phyloP scores from a whole-genome alignment of 1,140 invertebrate species.

The Paralvinella palmiformis region DNA sequence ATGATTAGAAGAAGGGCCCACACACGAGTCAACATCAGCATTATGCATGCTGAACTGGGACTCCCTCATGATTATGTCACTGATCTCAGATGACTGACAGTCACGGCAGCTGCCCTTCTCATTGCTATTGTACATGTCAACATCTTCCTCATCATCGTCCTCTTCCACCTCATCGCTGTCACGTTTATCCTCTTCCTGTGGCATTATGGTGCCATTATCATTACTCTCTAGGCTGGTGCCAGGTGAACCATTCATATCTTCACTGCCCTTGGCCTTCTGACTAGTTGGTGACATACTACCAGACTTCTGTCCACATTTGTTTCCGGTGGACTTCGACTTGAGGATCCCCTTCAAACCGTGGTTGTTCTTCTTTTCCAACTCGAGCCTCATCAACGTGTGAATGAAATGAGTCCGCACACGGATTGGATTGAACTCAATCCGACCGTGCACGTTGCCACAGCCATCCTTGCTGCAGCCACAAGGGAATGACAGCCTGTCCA shows the following conservation, averaged over 20 bases:
- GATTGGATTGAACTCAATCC: slow-evolving; percentile 93
- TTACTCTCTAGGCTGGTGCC: background rate
- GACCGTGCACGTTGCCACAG: slow-evolving; percentile 84
- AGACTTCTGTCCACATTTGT: background rate
- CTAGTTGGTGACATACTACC: no score
- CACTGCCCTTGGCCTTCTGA: slow-evolving; percentile 6
- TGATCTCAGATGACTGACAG: slow-evolving; percentile 46
- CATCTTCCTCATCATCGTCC: slow-evolving; percentile 21
- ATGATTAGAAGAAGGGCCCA: background rate
- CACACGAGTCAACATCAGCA: slow-evolving; percentile 1
- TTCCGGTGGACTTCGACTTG: slow-evolving; percentile 14
- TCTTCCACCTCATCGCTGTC: slow-evolving; percentile 18
- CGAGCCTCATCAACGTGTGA: slow-evolving; percentile 90
- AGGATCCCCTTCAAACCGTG: no score
- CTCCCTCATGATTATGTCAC: slow-evolving; percentile 44
- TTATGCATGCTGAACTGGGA: slow-evolving; percentile 25
- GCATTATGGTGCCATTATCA: slow-evolving; percentile 3
- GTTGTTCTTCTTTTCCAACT: slow-evolving; percentile 84
- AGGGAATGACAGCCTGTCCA: slow-evolving; percentile 90
- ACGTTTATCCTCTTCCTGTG: slow-evolving; percentile 14
- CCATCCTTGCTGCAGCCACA: slow-evolving; percentile 92
- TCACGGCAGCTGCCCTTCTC: slow-evolving; percentile 46
- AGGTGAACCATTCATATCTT: background rate
- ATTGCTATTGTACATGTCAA: slow-evolving; percentile 45
- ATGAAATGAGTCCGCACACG: slow-evolving; percentile 95